Conservation (phyloP, 1,140 invertebrate species). For the Orius laevigatus region DNA sequence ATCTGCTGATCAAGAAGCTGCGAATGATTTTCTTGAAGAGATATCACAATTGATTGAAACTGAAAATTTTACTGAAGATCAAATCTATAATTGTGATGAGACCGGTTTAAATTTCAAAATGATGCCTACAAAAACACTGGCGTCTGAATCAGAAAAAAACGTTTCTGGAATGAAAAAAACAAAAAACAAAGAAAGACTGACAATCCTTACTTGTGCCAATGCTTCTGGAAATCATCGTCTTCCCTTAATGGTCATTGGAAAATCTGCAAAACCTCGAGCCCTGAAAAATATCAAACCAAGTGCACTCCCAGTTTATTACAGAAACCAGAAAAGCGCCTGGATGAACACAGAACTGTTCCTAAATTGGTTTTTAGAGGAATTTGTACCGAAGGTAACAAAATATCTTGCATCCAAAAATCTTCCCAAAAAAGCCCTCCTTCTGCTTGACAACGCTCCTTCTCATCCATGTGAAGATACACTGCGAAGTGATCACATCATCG, state of each 20-base stretch:
- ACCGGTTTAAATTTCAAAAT: constrained; percentile 23
- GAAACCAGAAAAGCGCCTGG: constrained; percentile 25
- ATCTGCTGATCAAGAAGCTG: too few species aligned
- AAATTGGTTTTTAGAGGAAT: constrained; percentile 23
- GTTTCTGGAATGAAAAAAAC: too few species aligned
- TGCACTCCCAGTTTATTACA: constrained; percentile 22
- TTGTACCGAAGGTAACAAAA: background rate
- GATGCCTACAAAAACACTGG: constrained; percentile 21
- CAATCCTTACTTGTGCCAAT: constrained; percentile 20
- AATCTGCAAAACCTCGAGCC: constrained; percentile 22
- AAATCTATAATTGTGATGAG: constrained; percentile 25
- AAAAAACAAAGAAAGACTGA: background rate
- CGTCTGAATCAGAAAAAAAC: constrained; percentile 5
- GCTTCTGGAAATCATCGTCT: constrained; percentile 22
- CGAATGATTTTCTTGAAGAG: too few species aligned
- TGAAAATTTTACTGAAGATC: constrained; percentile 9
- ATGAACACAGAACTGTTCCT: constrained; percentile 24
- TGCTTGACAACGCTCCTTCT: too few species aligned
- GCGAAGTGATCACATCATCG: too few species aligned
- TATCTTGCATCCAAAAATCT: too few species aligned
- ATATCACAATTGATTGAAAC: too few species aligned
- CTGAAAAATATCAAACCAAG: constrained; percentile 22
- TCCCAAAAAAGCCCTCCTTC: too few species aligned
- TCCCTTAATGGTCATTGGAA: constrained; percentile 22
- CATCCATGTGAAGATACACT: too few species aligned